Evolutionary conservation across 2,113 vertebrate genomes (phyloP), one percentile per base, ranked within the genome.

Genomic region (Zapus hudsonius): DNA sequence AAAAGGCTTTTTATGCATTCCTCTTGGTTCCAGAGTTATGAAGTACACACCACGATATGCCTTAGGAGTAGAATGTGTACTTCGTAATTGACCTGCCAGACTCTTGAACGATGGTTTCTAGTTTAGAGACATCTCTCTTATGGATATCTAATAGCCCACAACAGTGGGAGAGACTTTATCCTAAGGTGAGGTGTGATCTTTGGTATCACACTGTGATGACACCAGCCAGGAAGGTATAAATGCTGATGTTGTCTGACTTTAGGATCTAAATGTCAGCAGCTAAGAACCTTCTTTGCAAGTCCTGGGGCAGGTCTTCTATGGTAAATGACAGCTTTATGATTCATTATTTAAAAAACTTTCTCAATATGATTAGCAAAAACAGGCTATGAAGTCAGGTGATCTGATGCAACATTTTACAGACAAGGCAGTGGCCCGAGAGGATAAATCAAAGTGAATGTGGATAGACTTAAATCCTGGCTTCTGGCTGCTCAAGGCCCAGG

Each of bases 11-110:
- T 63, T 4, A 1, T 38, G 3, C n/a, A 3, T 59, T 23, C 0
- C 0, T 36, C 17, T n/a, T 27, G 27, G 10, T 59, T 57, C 75
- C 13, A n/a, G 16, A 22, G 52, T 36, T 83, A 1, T 44, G 38
- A 59, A 3, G 42, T 47, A 3, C 22, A 27, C 1, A 2, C 8
- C 2, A 12, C 7, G 4, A 7, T 25, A 20, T 33, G 13, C 25
- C 75, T 33, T 36, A 29, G 33, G 55, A 40, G 36, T 64, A 40
- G 7, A 17, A 44, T 27, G 29, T 0, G 0, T 13, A 20, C 23
- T 67, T 33, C 10, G 2, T 19, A 36, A 16, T 4, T 1, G 4
- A 7, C 52, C 75, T 44, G 11, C 42, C 63, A 67, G 78, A 75
- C 17, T 0, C 29, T 25, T 19, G 84, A 75, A 27, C 23, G 0